These are phyloP conservation scores for Megaustenia siamemsis DNA, from an alignment of 2,888 invertebrate species.

Conservation along the genomic window DNA sequence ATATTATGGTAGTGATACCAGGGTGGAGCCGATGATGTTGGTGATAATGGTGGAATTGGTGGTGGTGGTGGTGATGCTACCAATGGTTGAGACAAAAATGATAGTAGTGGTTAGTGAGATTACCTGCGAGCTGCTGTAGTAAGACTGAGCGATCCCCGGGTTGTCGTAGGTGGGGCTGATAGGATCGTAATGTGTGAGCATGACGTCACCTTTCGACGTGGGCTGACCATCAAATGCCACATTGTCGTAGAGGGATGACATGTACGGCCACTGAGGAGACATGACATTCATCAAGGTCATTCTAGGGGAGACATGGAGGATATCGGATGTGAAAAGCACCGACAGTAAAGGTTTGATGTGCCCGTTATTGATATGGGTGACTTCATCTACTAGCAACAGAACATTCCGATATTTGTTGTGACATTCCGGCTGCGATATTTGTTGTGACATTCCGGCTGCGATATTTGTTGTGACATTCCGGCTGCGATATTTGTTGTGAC, in stretches of 20 bases:
- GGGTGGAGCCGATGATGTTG: neutral
- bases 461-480: too few relatives aligned
- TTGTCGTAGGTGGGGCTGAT: neutral
- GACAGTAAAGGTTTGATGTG: too few relatives aligned
- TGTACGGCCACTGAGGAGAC: constrained; percentile 33
- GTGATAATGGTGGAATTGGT: neutral
- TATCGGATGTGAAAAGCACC: too few relatives aligned
- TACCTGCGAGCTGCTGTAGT: constrained; percentile 5
- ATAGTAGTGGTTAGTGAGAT: neutral
- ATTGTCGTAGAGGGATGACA: constrained; percentile 36
- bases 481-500: too few relatives aligned
- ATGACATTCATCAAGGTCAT: neutral
- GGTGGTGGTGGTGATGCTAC: neutral
- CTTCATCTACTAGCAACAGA: too few relatives aligned
- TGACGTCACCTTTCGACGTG: constrained; percentile 1
- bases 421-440: too few relatives aligned
- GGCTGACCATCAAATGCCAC: constrained; percentile 25
- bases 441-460: too few relatives aligned
- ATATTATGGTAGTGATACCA: neutral
- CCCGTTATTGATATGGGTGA: too few relatives aligned
- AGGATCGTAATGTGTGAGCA: constrained; percentile 29
- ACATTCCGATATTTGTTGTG: too few relatives aligned
- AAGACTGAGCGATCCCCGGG: neutral
- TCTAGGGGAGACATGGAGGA: too few relatives aligned
- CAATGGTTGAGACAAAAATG: neutral